Base-by-base conservation (phyloP, 2,888 invertebrate genomes). In the Ennomos fuscantarius region DNA sequence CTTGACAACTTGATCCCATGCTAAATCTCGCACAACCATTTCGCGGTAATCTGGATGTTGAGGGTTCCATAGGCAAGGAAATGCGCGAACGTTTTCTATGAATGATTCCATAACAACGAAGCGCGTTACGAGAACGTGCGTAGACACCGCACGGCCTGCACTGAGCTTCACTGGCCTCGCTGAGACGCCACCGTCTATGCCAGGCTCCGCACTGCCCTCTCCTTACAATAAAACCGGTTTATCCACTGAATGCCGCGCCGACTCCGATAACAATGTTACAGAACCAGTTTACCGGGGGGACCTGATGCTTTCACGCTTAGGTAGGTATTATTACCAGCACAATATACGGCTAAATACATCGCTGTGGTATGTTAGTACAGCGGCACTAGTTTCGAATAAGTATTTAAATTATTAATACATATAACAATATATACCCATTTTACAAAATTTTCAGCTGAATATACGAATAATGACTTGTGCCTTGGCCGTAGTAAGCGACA, bases 51-150 rank as follows among this genome's bases (percentile, higher is more conserved):
- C 87, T 1, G 84, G 84, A 60, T 89, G 86, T 55, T 84, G 73
- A 0, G 90, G 89, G 60, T 91, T 88, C 90, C 90, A 91, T 1
- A 91, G 68, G 61, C 89, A 89, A 9, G 87, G 88, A 48, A 89
- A 81, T 13, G 72, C 66, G 40, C 89, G 82, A 9, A 91, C 89
- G 12, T 79, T 78, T 72, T 87, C 86, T 72, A 91, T 90, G 53
- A 90, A 87, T 46, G 73, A 72, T 69, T 89, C 85, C 90, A 90
- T 90, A 40, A 33, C 54, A 47, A 54, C 24, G 15, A 31, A n/a
- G 49, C 36, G 31, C 33, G 15, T 41, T 32, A 31, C 36, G 32
- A 43, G 12, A 6, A 24, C 5, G 24, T 24, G 24, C 24, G 24
- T 55, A 40, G 11, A 39, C 40, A 47, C 42, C 47, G n/a, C n/a